Evolutionary conservation across 2,113 vertebrate species (phyloP), one percentile per base, ranked within the genome.

Genomic region (Rhabdornis inornatus): DNA sequence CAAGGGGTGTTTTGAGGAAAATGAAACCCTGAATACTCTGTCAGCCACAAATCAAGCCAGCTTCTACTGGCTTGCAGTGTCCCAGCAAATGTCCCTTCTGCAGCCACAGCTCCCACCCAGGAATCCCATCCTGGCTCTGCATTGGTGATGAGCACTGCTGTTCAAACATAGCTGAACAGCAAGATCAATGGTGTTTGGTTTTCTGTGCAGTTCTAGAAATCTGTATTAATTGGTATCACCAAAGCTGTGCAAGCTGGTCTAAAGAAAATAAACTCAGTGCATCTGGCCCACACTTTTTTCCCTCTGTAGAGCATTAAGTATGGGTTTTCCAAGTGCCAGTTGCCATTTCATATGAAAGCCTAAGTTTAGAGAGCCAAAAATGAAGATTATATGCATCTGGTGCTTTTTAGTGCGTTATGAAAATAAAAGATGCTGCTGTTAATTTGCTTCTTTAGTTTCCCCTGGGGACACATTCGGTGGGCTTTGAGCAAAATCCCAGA

Each of bases 361-460:
- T 44, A 60, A 56, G 57, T 68, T 68, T 37, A 37, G 65, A 78
- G 37, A 87, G 61, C 40, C 74, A 90, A 91, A 90, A 87, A 37
- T 56, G 65, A 90, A 76, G 76, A 72, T 75, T 27, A 53, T 37
- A 28, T n/a, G 49, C 91, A 91, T 83, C 75, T 90, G 66, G 75
- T 85, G 31, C n/a, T 82, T 84, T 84, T 68, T 78, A 91, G n/a
- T 31, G 49, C 20, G 35, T 60, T 47, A 79, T 63, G 74, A 63
- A 94, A 85, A 85, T 31, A 87, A 77, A 92, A 91, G 57, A 69
- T 60, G 37, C 37, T 85, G 40, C 24, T 60, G 39, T 49, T 78
- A 64, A 60, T 82, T 78, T 39, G 7, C 61, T 84, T 19, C 25
- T 80, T 92, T 89, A 63, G 50, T 56, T 69, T 57, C 55, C 71